Evolutionary conservation across 2,888 invertebrate genomes (phyloP).

Genomic region (Sphaeridia pumilis): DNA sequence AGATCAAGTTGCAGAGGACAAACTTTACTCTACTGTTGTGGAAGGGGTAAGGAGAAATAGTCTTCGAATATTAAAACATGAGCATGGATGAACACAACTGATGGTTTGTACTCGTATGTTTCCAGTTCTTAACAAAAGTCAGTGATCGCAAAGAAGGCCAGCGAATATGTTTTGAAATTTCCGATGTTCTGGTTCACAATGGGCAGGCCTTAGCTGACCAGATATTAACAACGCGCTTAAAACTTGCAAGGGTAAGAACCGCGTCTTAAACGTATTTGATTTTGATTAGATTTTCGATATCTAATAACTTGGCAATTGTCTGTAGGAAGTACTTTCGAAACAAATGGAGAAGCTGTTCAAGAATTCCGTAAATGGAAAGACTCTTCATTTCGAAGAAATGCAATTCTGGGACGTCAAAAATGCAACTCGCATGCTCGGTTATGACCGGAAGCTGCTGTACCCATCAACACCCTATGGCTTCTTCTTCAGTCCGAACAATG

Average conservation of each 20-base stretch:
- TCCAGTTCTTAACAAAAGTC: not conserved
- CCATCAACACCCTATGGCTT: not conserved
- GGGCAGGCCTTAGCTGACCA: not conserved
- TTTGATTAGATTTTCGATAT: too few species aligned
- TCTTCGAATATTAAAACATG: not conserved
- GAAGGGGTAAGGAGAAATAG: constrained; percentile 3
- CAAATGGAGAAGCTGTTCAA: not conserved
- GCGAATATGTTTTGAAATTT: constrained; percentile 1
- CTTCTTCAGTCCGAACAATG: not conserved
- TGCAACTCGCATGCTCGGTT: not conserved
- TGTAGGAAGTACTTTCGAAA: not conserved
- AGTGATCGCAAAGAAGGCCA: not conserved
- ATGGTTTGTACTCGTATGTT: not conserved
- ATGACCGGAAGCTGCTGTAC: not conserved
- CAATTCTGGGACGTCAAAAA: not conserved
- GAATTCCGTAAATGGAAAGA: not conserved
- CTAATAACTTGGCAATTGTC: not conserved
- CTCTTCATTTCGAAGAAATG: not conserved
- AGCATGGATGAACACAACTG: not conserved
- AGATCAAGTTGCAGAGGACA: too few species aligned
- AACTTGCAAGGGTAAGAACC: not conserved
- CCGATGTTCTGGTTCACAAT: not conserved
- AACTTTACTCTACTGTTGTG: not conserved
- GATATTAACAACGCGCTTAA: not conserved
- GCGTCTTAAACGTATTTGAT: not conserved